Evolutionary conservation across 2,888 invertebrate species (phyloP), one percentile per base, ranked within the genome.

Genomic region (Phrixothrix hirtus): DNA sequence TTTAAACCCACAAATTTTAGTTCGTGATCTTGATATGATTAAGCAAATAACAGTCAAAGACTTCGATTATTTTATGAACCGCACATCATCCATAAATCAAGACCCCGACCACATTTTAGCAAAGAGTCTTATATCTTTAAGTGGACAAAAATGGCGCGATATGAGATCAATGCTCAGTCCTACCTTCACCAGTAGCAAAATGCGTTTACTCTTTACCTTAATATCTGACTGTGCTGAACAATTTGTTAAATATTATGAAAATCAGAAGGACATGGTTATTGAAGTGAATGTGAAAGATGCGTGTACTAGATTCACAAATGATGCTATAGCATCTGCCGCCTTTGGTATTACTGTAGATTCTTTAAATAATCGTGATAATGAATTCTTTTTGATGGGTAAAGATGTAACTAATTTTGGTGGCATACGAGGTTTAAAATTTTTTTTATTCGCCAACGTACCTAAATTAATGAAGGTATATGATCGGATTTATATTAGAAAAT

Each of bases 161-260:
- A 77, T 80, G 75, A 67, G 82, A 11, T 65, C 69, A 0, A 73
- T 79, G 0, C 57, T 82, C n/a, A 78, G 78, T 10, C 81, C 81
- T 0, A 77, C 80, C 0, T 82, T 81, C 67, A 81, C 81, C 0
- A 72, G 78, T 2, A 78, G 79, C 38, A 82, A 82, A 66, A 79
- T 82, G 78, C 75, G 76, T 26, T 59, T 64, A 5, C 79, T 81
- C 78, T 70, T 79, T 63, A 76, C 75, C 0, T 71, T 79, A 46
- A 79, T 81, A 62, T 56, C 57, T 1, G 66, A 65, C 1, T 71
- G 68, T 41, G 70, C 67, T 2, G 50, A 16, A 12, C 61, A 62
- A 7, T 68, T 72, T 27, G 44, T 63, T 0, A 51, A 64, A 2
- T 61, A 59, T 29, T 38, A n/a, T 39, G n/a, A 25, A 27, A 39